A percentile compares a stretch with the other conserved stretches of the same genome.
Evolutionary conservation across 2,113 vertebrate genomes (phyloP).

Genomic region (Nanorana parkeri): DNA sequence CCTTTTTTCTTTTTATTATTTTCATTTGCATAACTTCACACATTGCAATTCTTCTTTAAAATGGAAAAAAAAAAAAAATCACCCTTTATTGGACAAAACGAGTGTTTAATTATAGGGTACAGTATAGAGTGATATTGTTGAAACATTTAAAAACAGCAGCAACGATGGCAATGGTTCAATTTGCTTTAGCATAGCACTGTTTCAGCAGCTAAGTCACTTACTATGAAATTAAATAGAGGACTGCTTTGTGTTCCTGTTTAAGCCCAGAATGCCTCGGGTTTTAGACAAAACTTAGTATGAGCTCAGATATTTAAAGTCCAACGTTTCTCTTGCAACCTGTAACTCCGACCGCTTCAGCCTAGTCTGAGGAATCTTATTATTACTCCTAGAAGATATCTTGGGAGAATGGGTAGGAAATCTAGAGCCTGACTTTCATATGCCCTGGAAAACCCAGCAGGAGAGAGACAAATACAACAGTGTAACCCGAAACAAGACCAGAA

Average conservation of each 20-base stretch:
- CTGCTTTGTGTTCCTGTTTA: background rate
- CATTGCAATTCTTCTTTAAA: no score
- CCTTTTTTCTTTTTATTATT: no score
- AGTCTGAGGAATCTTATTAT: background rate
- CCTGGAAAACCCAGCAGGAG: background rate
- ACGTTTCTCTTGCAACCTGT: constrained; percentile 1
- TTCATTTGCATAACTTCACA: no score
- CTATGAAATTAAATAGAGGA: constrained; percentile 31
- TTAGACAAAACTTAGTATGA: background rate
- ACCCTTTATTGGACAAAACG: constrained; percentile 26
- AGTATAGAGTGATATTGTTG: constrained; percentile 52
- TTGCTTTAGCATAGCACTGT: constrained; percentile 22
- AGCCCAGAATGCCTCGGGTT: background rate
- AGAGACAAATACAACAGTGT: constrained; percentile 17
- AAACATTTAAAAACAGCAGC: constrained; percentile 50
- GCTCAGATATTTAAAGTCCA: no score
- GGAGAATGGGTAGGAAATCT: background rate
- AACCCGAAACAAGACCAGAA: constrained; percentile 58
- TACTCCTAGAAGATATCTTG: background rate
- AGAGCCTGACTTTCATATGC: background rate
- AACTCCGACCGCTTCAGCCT: background rate
- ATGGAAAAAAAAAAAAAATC: background rate
- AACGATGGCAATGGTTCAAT: constrained; percentile 28
- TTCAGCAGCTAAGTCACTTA: constrained; percentile 26
- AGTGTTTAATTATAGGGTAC: constrained; percentile 26